Base-by-base conservation (phyloP, 2,113 vertebrate genomes). In the Myrmecobius fasciatus region DNA sequence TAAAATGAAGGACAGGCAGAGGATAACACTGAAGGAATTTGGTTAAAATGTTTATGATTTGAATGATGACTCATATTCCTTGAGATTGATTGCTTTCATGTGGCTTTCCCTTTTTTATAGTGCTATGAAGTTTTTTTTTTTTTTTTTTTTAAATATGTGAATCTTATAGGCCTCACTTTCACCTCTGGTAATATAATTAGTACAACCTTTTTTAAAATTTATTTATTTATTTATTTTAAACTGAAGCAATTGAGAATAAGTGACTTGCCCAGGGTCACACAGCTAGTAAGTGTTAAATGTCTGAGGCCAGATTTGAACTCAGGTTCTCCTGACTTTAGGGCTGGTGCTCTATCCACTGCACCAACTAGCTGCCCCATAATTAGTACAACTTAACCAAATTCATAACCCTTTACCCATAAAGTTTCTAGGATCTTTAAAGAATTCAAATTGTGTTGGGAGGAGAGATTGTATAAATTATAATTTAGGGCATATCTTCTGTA, bases 61-160 rank as follows among this genome's bases (percentile, higher is more conserved):
- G 26, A 91, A 52, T 52, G 93, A 91, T n/a, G 95, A 96, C 94
- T 96, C 52, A 93, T 8, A 31, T 94, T 67, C 54, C 28, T 25
- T 91, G 49, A n/a, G n/a, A 91, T 93, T 89, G 60, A 1, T 95
- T 91, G 83, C 54, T 31, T 93, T 88, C 52, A 46, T 52, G 60
- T 0, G 60, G 91, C 83, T 95, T 92, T 93, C 28, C 92, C 47
- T 48, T 91, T 49, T 92, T 97, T 91, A 94, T 96, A 93, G 90
- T 36, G 93, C 47, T 89, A 43, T 94, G 52, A 97, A 92, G 48
- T 90, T 95, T 89, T 91, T 67, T 17, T 51, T 51, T 51, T 51
- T 51, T 9, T 51, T 51, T 49, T 51, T 51, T 51, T 51, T 51
- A 10, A 51, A 67, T 67, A 9, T 60, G 9, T 60, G 25, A 28